phyloP scores from a whole-genome alignment of 2,888 invertebrate species.

The Anthoptus insignis region DNA sequence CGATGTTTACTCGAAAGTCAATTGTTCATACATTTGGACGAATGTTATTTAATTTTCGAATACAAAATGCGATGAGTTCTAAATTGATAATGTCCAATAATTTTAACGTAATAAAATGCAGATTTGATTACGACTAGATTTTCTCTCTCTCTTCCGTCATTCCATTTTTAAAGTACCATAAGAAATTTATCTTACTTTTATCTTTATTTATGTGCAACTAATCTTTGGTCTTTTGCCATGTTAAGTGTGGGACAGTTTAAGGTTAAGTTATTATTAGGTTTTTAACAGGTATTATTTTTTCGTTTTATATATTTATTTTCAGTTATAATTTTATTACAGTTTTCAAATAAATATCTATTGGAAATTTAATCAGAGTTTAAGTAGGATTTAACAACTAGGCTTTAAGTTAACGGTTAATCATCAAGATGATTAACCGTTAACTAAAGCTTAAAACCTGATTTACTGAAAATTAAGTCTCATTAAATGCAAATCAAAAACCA shows the following conservation, averaged over 20 bases:
- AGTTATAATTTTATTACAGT: no score
- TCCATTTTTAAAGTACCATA: not conserved
- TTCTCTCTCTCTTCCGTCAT: not conserved
- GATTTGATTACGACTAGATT: not conserved
- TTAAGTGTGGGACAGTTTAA: no score
- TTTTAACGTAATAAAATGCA: conserved; percentile 22
- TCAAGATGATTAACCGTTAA: no score
- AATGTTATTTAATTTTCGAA: conserved; percentile 35
- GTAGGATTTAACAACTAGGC: no score
- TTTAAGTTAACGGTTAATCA: no score
- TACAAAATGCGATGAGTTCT: conserved; percentile 28
- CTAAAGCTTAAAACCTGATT: not conserved
- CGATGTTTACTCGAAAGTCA: conserved; percentile 31
- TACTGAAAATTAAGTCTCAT: not conserved
- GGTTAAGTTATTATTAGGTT: no score
- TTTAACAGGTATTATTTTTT: no score
- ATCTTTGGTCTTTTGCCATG: no score
- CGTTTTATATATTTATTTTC: no score
- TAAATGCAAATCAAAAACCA: not conserved
- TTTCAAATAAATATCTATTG: no score
- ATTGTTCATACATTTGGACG: conserved; percentile 31
- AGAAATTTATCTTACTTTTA: not conserved
- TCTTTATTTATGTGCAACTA: not conserved
- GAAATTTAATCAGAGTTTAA: no score
- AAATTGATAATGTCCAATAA: conserved; percentile 28